phyloP scores from a whole-genome alignment of 2,797 vertebrate species.

The Aldrovandia affinis region DNA sequence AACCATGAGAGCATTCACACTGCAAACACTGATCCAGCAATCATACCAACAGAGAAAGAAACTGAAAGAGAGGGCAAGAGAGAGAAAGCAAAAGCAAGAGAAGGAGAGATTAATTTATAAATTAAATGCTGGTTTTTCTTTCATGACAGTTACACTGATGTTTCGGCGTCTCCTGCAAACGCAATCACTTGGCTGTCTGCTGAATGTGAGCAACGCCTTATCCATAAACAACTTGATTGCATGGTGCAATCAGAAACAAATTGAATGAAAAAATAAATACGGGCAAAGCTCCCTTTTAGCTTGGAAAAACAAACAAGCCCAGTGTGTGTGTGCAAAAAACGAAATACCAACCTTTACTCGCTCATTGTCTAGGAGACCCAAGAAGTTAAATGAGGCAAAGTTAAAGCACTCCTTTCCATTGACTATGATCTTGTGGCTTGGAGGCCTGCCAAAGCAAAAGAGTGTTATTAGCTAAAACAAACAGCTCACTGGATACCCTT shows the following conservation, averaged over 20 bases:
- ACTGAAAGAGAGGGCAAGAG: background rate
- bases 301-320: slow-evolving; percentile 31
- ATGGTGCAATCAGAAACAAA: slow-evolving; percentile 33
- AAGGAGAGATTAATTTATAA: background rate
- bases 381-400: slow-evolving; percentile 96
- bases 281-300: background rate
- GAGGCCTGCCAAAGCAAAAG: slow-evolving; percentile 77
- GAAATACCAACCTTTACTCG: slow-evolving; percentile 86
- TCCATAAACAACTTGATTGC: background rate
- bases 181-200: too few species aligned
- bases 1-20: background rate
- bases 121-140: too few species aligned
- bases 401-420: slow-evolving; percentile 94
- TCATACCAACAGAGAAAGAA: background rate
- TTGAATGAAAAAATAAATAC: background rate
- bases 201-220: background rate
- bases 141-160: too few species aligned
- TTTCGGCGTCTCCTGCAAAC: too few species aligned
- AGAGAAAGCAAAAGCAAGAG: background rate
- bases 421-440: slow-evolving; percentile 87
- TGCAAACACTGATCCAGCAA: background rate
- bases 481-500: slow-evolving; percentile 2
- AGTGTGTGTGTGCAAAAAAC: background rate
- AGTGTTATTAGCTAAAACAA: slow-evolving; percentile 2
- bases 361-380: slow-evolving; percentile 90